These are phyloP conservation scores for Nerophis ophidion DNA, from an alignment of 2,113 vertebrate species.

Conservation along the genomic window DNA sequence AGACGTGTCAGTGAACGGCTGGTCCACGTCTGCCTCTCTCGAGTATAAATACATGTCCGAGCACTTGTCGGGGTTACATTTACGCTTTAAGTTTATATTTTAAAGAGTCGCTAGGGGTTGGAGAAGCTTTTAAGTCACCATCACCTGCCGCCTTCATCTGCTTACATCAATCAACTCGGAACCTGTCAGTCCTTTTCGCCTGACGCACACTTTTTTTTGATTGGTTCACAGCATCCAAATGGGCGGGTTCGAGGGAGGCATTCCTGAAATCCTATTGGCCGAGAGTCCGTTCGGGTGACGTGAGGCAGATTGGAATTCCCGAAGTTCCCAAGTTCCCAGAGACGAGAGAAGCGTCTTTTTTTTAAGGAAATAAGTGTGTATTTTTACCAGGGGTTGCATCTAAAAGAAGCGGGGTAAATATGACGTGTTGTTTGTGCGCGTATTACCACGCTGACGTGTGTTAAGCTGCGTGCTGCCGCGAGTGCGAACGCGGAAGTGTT, in stretches of 20 bases:
- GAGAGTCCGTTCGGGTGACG: conserved; percentile 17
- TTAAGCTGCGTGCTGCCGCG: conserved; percentile 22
- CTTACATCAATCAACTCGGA: conserved; percentile 55
- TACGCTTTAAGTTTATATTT: conserved; percentile 44
- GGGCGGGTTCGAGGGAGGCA: conserved; percentile 23
- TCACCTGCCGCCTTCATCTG: conserved; percentile 65
- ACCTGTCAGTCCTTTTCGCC: conserved; percentile 21
- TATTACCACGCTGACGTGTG: background rate
- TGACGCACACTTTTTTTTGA: conserved; percentile 44
- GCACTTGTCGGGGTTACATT: conserved; percentile 26
- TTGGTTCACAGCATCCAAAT: conserved; percentile 44
- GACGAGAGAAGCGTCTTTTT: conserved; percentile 37
- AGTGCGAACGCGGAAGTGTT: conserved; percentile 60
- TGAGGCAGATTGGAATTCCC: conserved; percentile 69
- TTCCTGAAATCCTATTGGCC: conserved; percentile 55
- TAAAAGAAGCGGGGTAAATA: conserved; percentile 32
- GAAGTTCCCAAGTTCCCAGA: conserved; percentile 67
- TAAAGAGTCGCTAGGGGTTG: conserved; percentile 13
- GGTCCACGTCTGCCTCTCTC: conserved; percentile 33
- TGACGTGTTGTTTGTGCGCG: conserved; percentile 10
- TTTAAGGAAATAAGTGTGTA: conserved; percentile 5
- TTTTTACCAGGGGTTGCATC: conserved; percentile 17
- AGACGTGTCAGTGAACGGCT: conserved; percentile 69
- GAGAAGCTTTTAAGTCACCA: conserved; percentile 3
- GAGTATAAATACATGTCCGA: conserved; percentile 32